Evolutionary conservation across 2,888 invertebrate genomes (phyloP).

Genomic region (Stenoptilia bipunctidactyla): DNA sequence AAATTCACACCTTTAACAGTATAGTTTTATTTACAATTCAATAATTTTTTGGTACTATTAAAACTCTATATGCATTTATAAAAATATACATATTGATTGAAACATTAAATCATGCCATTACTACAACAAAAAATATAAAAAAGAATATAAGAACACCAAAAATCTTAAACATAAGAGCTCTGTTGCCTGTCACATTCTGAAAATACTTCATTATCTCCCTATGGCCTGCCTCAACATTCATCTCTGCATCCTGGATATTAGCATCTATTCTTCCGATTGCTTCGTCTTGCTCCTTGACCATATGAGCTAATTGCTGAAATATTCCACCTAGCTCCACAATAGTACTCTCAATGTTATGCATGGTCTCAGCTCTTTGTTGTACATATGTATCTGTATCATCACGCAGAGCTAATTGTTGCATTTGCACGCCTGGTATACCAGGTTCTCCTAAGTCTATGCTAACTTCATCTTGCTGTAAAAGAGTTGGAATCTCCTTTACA

Average conservation of each 20-base stretch:
- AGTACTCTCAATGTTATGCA: conserved; percentile 99
- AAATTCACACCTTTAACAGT: too few species aligned
- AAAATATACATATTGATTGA: background rate
- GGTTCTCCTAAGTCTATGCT: conserved; percentile 86
- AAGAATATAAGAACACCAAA: conserved; percentile 98
- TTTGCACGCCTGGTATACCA: conserved; percentile 39
- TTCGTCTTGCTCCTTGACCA: conserved; percentile 99
- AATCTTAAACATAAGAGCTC: conserved; percentile 99
- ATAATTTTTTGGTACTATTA: too few species aligned
- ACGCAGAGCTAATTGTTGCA: conserved; percentile 80
- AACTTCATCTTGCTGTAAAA: conserved; percentile 78
- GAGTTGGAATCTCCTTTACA: conserved; percentile 52
- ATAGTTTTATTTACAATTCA: too few species aligned
- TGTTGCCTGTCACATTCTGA: conserved; percentile 95
- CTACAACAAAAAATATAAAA: conserved; percentile 98
- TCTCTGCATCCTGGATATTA: conserved; percentile 93
- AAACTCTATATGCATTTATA: too few species aligned
- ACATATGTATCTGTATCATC: conserved; percentile 93
- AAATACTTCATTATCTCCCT: conserved; percentile 98
- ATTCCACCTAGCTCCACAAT: conserved; percentile 99
- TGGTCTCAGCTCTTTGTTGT: conserved; percentile 94
- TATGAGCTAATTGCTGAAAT: conserved; percentile 94
- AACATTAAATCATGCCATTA: conserved; percentile 80
- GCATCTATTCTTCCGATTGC: conserved; percentile 97
- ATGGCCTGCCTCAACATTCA: conserved; percentile 98